These are phyloP conservation scores for Macropis europaea DNA, from an alignment of 2,888 invertebrate genomes.

Conservation along the genomic window DNA sequence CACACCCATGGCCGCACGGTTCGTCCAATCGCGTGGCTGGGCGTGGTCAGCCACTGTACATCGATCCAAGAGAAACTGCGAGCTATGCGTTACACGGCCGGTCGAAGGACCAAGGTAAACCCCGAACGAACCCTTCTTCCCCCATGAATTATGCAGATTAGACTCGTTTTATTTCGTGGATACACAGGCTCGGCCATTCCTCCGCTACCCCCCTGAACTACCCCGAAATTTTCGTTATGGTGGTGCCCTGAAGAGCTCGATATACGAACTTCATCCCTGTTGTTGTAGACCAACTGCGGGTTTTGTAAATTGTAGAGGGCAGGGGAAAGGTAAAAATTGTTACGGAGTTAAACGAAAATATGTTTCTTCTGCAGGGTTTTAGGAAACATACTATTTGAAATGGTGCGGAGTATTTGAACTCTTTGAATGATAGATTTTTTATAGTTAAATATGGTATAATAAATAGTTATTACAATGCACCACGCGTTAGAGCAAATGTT, in stretches of 20 bases:
- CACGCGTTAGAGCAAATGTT: too few relatives aligned
- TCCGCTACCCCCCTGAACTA: conserved; percentile 46
- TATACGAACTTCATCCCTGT: too few relatives aligned
- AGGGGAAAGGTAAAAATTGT: too few relatives aligned
- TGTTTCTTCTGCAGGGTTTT: too few relatives aligned
- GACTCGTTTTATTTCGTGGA: conserved; percentile 58
- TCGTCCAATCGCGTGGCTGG: conserved; percentile 40
- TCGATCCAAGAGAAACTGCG: conserved; percentile 60
- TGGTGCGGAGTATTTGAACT: too few relatives aligned
- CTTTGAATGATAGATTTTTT: too few relatives aligned
- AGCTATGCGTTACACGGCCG: conserved; percentile 26
- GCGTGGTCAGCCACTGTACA: conserved; percentile 34
- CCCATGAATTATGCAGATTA: conserved; percentile 70
- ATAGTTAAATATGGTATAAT: too few relatives aligned
- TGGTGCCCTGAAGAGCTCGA: conserved; percentile 18
- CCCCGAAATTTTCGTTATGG: conserved; percentile 56
- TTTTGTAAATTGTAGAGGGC: too few relatives aligned
- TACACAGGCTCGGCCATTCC: conserved; percentile 41
- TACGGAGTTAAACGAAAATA: too few relatives aligned
- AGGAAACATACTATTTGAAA: too few relatives aligned
- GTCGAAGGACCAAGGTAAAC: conserved; percentile 49
- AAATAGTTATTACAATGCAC: too few relatives aligned
- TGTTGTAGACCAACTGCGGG: too few relatives aligned
- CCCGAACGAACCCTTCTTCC: conserved; percentile 53
- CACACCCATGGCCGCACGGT: conserved; percentile 36